Evolutionary conservation across 1,140 invertebrate genomes (phyloP).

Genomic region (Anagrus nilaparvatae): DNA sequence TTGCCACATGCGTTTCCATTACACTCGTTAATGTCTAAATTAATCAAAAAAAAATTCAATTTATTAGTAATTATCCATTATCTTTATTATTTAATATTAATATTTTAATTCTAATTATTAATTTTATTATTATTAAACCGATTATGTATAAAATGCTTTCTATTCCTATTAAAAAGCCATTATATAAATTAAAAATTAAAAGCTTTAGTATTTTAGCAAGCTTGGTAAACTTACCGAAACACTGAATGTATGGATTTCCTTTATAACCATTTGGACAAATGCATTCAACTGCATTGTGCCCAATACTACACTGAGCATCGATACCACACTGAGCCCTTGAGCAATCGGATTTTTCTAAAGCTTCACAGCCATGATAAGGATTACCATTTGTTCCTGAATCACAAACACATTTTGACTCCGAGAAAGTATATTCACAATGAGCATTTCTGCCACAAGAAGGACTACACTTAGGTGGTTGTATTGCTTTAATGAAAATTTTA

Average conservation of each 20-base stretch:
- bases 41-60: too few species aligned
- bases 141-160: too few species aligned
- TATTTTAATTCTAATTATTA: too few species aligned
- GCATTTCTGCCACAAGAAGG: constrained; percentile 74
- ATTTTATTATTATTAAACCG: too few species aligned
- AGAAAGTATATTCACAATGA: constrained; percentile 72
- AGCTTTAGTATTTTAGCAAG: constrained; percentile 9
- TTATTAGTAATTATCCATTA: too few species aligned
- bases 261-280: constrained; percentile 69
- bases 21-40: constrained; percentile 72
- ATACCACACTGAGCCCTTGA: constrained; percentile 60
- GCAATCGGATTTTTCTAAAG: constrained; percentile 62
- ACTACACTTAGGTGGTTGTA: constrained; percentile 63
- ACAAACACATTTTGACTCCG: constrained; percentile 69
- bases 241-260: constrained; percentile 79
- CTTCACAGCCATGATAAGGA: constrained; percentile 72
- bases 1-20: constrained; percentile 66
- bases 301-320: constrained; percentile 70
- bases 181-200: too few species aligned
- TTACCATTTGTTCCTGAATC: constrained; percentile 75
- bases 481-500: constrained; percentile 46
- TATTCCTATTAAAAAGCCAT: too few species aligned
- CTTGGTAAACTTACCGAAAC: constrained; percentile 46
- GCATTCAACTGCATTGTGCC: constrained; percentile 64
- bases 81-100: too few species aligned